Evolutionary conservation across 2,888 invertebrate species (phyloP), one percentile per base, ranked within the genome.

Genomic region (Bombyx huttoni): DNA sequence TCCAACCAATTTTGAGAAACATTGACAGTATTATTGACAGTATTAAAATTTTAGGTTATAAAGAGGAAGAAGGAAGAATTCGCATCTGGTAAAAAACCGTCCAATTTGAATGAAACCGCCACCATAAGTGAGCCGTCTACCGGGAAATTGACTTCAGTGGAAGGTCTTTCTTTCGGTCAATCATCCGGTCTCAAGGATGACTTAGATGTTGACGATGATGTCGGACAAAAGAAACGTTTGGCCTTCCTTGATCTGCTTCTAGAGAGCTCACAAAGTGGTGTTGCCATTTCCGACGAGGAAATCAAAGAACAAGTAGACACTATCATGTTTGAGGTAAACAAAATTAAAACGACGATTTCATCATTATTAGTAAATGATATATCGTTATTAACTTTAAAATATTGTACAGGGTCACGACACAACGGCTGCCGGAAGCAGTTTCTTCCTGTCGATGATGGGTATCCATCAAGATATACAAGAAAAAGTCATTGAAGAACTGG

Each of bases 191-290:
- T 95, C 7, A 93, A 93, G 70, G 95, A 95, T 67, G 95, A 95
- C 78, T 87, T 95, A 63, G 94, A 94, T 70, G 94, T 93, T 48
- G 95, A 95, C 53, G 93, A 93, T 50, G 94, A 94, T 68, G 91
- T 94, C 53, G 94, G 94, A 12, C 93, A 94, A 69, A 95, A 95
- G 82, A 93, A 93, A 67, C 91, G 96, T 63, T 87, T 95, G 51
- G 97, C 97, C 50, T 97, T 97, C 83, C 90, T 97, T 62, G 97
- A 98, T 80, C 88, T 96, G 58, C 89, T 97, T 64, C 88, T 97
- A 51, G 94, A 95, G 73, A 92, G 94, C 62, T 91, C 94, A 54
- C 92, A 93, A 58, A 93, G 92, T 54, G 93, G 93, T 8, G 92
- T 90, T 52, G 91, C 90, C 47, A 90, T 95, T 52, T 91, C 92